Percentiles rank a stretch among this genome's conserved stretches.
phyloP scores from a whole-genome alignment of 2,888 invertebrate species.

The Apodemia mormo region DNA sequence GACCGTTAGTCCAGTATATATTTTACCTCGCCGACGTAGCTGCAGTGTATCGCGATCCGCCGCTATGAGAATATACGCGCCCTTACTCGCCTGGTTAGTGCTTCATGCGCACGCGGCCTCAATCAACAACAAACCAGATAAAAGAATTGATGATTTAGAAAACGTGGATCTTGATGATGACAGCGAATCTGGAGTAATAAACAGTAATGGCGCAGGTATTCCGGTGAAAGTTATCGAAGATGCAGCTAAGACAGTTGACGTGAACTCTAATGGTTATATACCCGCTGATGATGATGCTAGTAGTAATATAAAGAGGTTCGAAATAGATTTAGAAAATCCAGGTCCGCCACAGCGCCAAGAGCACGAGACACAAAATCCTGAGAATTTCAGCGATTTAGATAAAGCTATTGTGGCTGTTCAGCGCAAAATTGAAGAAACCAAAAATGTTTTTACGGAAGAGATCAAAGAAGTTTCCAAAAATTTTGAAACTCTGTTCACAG shows the following conservation, averaged over 20 bases:
- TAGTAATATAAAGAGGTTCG: conserved; percentile 47
- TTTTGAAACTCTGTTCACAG: conserved; percentile 51
- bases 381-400: conserved; percentile 50
- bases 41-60: conserved; percentile 53
- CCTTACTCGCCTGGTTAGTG: conserved; percentile 55
- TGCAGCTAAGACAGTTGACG: conserved; percentile 44
- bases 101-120: conserved; percentile 59
- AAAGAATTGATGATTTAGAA: conserved; percentile 16
- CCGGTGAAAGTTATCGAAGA: conserved; percentile 64
- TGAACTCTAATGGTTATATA: conserved; percentile 44
- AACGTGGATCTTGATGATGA: conserved; percentile 48
- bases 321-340: conserved; percentile 61
- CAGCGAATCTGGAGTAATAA: conserved; percentile 47
- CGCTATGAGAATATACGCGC: conserved; percentile 68
- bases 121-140: conserved; percentile 43
- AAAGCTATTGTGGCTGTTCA: conserved; percentile 49
- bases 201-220: conserved; percentile 48
- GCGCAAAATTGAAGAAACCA: conserved; percentile 53
- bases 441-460: conserved; percentile 47
- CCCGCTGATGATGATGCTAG: conserved; percentile 42
- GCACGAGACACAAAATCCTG: conserved; percentile 70
- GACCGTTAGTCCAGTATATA: conserved; percentile 76
- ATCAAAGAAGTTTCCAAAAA: conserved; percentile 53
- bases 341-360: conserved; percentile 68
- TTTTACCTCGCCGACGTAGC: conserved; percentile 47